Percentiles rank a stretch among this genome's conserved stretches.
Evolutionary conservation across 2,113 vertebrate species (phyloP).

Genomic region (Vidua chalybeata): DNA sequence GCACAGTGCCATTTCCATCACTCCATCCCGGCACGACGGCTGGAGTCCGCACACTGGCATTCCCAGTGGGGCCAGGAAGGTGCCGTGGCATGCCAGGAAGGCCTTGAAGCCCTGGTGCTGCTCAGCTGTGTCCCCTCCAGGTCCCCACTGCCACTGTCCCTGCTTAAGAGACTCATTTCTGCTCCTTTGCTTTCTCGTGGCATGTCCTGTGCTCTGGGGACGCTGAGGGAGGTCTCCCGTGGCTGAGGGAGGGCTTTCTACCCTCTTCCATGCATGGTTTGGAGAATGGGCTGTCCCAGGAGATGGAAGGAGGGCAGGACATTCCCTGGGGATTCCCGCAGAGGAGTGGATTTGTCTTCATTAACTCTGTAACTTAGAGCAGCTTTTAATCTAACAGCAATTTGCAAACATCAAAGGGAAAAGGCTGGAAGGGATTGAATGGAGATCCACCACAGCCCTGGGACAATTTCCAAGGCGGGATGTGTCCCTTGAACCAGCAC

Average conservation of each 20-base stretch:
- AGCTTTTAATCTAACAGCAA: neutral
- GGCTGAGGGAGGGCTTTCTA: neutral
- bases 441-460: neutral
- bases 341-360: neutral
- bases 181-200: neutral
- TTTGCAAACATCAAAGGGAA: neutral
- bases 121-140: neutral
- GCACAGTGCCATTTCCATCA: accelerated
- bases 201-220: neutral
- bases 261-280: accelerated
- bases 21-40: neutral
- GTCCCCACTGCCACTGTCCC: neutral
- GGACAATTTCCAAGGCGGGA: neutral
- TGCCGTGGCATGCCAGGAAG: accelerated
- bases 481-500: neutral
- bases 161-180: neutral
- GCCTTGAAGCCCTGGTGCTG: neutral
- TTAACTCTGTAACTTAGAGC: neutral
- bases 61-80: neutral
- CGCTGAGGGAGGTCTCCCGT: neutral
- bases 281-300: neutral
- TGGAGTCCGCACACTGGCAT: neutral
- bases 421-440: neutral
- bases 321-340: neutral
- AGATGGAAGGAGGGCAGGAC: neutral